phyloP scores from a whole-genome alignment of 2,888 invertebrate species.

The Acleris literana region DNA sequence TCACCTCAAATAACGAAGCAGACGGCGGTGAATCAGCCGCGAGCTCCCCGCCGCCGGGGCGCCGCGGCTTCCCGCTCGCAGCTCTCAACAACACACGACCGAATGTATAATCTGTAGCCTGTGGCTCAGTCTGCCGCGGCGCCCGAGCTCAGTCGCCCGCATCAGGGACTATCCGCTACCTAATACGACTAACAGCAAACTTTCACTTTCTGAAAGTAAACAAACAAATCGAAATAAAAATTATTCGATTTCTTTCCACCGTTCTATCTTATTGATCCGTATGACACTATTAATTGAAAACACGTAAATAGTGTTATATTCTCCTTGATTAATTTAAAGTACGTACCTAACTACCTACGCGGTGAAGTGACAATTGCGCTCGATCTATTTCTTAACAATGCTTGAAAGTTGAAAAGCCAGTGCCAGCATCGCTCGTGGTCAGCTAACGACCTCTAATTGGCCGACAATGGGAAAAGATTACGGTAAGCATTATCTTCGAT shows the following conservation, averaged over 20 bases:
- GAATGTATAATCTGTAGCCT: no score
- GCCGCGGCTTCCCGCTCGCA: no score
- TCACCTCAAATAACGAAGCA: no score
- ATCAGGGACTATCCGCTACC: not conserved
- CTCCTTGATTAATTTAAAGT: not conserved
- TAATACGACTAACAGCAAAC: slow-evolving; percentile 37
- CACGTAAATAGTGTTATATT: no score
- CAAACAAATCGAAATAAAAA: slow-evolving; percentile 42
- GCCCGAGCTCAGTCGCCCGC: not conserved
- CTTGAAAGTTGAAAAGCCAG: slow-evolving; percentile 30
- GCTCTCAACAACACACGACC: no score
- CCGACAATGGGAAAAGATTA: slow-evolving; percentile 66
- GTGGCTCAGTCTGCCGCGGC: slow-evolving; percentile 18
- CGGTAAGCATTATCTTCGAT: slow-evolving; percentile 50
- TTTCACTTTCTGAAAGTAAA: slow-evolving; percentile 48
- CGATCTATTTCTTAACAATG: slow-evolving; percentile 32
- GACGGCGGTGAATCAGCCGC: no score
- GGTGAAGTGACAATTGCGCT: slow-evolving; percentile 9
- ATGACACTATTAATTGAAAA: not conserved
- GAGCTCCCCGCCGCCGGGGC: no score
- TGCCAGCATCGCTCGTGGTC: slow-evolving; percentile 10
- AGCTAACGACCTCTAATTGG: slow-evolving; percentile 27
- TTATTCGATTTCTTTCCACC: slow-evolving; percentile 10
- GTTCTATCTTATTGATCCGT: slow-evolving; percentile 11
- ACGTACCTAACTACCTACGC: not conserved